Percentiles rank a stretch among this genome's conserved stretches.
Conservation (phyloP, 1,140 invertebrate species). For the Tribolium castaneum region DNA sequence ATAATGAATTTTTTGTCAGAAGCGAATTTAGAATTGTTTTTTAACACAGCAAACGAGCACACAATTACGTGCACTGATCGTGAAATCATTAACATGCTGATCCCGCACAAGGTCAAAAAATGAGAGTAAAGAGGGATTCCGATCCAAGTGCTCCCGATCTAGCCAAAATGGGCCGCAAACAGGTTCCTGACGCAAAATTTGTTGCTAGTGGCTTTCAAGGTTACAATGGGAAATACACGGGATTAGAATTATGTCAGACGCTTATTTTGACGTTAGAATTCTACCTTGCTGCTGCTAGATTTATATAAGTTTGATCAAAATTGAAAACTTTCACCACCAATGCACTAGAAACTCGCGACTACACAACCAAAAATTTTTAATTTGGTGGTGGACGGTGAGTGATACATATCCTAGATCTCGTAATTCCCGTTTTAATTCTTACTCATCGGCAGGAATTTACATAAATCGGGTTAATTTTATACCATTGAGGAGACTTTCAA, state of each 20-base stretch:
- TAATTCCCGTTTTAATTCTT: slow-evolving; percentile 2
- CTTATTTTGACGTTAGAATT: slow-evolving; percentile 10
- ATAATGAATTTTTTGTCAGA: slow-evolving; percentile 1
- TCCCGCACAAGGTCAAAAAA: slow-evolving; percentile 7
- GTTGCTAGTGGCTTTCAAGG: slow-evolving; percentile 18
- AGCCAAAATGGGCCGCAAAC: background rate
- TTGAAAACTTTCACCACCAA: slow-evolving; percentile 11
- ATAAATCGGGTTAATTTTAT: slow-evolving; percentile 3
- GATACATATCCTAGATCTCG: background rate
- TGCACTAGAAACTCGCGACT: background rate
- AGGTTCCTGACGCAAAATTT: slow-evolving; percentile 13
- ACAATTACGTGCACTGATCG: background rate
- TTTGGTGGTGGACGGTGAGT: background rate
- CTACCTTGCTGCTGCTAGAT: background rate
- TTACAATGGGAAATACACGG: background rate
- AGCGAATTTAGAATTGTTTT: background rate
- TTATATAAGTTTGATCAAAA: slow-evolving; percentile 1
- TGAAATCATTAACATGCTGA: slow-evolving; percentile 5
- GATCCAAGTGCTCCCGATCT: background rate
- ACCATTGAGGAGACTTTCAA: background rate
- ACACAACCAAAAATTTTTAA: background rate
- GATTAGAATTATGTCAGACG: slow-evolving; percentile 28
- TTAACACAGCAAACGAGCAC: background rate
- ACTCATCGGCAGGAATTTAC: background rate
- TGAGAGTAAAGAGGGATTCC: background rate